Conservation (phyloP, 1,140 invertebrate genomes). For the Eueides isabella region DNA sequence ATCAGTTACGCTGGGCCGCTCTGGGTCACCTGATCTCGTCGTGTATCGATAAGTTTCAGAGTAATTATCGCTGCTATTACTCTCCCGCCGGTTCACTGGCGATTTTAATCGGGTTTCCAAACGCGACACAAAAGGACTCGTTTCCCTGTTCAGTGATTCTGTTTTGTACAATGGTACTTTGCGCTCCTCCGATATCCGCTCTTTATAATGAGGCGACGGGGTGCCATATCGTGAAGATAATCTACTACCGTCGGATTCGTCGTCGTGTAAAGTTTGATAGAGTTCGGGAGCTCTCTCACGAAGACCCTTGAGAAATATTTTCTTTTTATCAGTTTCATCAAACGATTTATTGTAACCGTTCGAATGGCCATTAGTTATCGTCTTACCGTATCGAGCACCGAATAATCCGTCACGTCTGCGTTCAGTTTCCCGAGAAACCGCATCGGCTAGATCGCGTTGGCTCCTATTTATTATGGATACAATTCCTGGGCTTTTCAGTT, state of each 20-base stretch:
- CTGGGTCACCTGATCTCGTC: slow-evolving; percentile 85
- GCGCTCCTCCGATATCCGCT: slow-evolving; percentile 69
- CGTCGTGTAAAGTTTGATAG: slow-evolving; percentile 87
- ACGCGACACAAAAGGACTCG: slow-evolving; percentile 75
- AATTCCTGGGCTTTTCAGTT: slow-evolving; percentile 91
- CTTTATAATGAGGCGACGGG: slow-evolving; percentile 75
- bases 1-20: slow-evolving; percentile 85
- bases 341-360: slow-evolving; percentile 73
- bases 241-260: slow-evolving; percentile 79
- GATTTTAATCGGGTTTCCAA: slow-evolving; percentile 75
- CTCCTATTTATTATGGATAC: slow-evolving; percentile 92
- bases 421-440: slow-evolving; percentile 75
- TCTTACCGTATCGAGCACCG: slow-evolving; percentile 15
- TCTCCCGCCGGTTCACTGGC: slow-evolving; percentile 81
- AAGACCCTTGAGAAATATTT: slow-evolving; percentile 87
- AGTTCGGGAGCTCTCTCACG: slow-evolving; percentile 89
- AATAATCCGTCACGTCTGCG: slow-evolving; percentile 73
- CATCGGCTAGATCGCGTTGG: slow-evolving; percentile 87
- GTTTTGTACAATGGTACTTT: slow-evolving; percentile 77
- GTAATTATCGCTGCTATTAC: slow-evolving; percentile 86
- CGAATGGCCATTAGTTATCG: slow-evolving; percentile 73
- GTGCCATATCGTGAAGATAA: slow-evolving; percentile 73
- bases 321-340: slow-evolving; percentile 84
- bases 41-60: slow-evolving; percentile 87
- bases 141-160: slow-evolving; percentile 76